Evolutionary conservation across 1,140 invertebrate genomes (phyloP).

Genomic region (Drosophila aff.): DNA sequence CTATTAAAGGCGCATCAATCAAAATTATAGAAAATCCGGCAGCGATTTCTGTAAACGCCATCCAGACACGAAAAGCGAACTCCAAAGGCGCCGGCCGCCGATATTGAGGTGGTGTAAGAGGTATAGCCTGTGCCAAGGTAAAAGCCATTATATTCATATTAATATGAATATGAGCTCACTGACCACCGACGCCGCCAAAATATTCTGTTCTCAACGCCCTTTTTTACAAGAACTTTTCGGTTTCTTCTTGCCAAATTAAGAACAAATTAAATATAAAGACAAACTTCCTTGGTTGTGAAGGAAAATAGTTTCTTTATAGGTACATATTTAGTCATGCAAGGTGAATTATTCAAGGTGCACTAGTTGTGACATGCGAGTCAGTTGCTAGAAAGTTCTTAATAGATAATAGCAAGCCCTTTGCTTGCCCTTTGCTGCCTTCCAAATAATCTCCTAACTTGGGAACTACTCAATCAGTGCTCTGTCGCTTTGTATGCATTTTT

Average conservation of each 20-base stretch:
- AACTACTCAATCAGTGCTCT: too few species aligned
- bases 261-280: not conserved
- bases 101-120: not conserved
- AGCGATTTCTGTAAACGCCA: constrained; percentile 29
- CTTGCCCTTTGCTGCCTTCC: too few species aligned
- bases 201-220: constrained; percentile 10
- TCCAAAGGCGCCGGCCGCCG: constrained; percentile 16
- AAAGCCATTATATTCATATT: constrained; percentile 72
- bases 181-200: constrained; percentile 7
- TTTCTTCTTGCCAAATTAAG: not conserved
- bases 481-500: too few species aligned
- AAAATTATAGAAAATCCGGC: constrained; percentile 67
- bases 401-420: too few species aligned
- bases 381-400: too few species aligned
- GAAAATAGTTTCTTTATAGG: not conserved
- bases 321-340: not conserved
- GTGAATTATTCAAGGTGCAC: not conserved
- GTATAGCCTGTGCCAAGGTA: constrained; percentile 49
- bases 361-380: too few species aligned
- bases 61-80: constrained; percentile 35
- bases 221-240: not conserved
- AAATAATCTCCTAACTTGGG: too few species aligned
- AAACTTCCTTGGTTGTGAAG: not conserved
- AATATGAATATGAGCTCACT: constrained; percentile 8
- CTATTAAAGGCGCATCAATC: constrained; percentile 71